Evolutionary conservation across 2,797 vertebrate species (phyloP).

Genomic region (Semaprochilodus insignis): DNA sequence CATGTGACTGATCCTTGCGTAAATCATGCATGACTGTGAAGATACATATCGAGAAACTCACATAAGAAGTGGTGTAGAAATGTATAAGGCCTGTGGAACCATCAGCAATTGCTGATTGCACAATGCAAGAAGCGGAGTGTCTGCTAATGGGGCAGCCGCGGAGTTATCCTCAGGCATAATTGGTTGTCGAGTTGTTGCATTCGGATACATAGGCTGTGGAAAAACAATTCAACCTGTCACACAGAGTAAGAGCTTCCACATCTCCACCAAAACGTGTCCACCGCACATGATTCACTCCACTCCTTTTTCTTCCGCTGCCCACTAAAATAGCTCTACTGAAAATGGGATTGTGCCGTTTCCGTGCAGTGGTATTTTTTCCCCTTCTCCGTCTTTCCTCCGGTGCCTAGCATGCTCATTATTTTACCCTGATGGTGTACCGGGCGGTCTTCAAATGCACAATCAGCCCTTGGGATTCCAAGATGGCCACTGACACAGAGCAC

Average conservation of each 20-base stretch:
- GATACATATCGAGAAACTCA: conserved; percentile 12
- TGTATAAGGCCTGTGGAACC: not conserved
- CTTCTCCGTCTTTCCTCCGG: conserved; percentile 15
- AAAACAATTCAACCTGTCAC: conserved; percentile 44
- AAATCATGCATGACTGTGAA: conserved; percentile 32
- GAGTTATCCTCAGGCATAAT: conserved; percentile 51
- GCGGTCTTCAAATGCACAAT: conserved; percentile 43
- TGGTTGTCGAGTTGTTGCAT: conserved; percentile 51
- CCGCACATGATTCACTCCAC: conserved; percentile 21
- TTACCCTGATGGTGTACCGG: conserved; percentile 18
- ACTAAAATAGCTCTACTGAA: conserved; percentile 34
- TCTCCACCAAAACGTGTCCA: not conserved
- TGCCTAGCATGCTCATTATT: conserved; percentile 57
- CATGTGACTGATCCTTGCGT: conserved; percentile 32
- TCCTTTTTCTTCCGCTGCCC: not conserved
- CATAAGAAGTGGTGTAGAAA: not conserved
- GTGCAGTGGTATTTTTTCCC: conserved; percentile 13
- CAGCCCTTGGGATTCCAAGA: conserved; percentile 56
- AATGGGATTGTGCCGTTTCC: conserved; percentile 37
- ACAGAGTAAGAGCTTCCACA: conserved; percentile 27
- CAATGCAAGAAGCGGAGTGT: conserved; percentile 25
- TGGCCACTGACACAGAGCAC: conserved; percentile 54
- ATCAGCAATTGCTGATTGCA: conserved; percentile 6
- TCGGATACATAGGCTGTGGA: conserved; percentile 28
- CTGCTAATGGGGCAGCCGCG: conserved; percentile 50